Conservation (phyloP, 2,888 invertebrate species). For the Melinopterus prodromus region DNA sequence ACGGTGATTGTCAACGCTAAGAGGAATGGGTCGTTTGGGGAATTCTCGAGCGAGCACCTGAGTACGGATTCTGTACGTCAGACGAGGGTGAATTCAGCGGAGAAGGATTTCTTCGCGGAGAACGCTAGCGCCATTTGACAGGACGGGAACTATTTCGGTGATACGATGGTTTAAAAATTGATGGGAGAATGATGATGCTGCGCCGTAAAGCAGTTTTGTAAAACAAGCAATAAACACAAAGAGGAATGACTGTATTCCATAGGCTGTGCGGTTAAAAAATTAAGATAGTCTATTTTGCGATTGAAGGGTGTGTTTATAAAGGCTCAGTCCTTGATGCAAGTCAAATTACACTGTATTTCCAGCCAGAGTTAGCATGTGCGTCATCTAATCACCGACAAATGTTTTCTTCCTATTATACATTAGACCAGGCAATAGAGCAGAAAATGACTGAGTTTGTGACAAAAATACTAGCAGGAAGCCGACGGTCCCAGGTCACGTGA, state of each 20-base stretch:
- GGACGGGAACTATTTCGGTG: conserved; percentile 55
- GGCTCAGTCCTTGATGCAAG: not conserved
- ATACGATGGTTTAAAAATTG: conserved; percentile 55
- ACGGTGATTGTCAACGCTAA: conserved; percentile 73
- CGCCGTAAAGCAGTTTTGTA: conserved; percentile 5
- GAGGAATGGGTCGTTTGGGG: conserved; percentile 72
- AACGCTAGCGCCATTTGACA: conserved; percentile 59
- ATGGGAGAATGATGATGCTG: conserved; percentile 9
- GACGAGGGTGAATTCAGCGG: conserved; percentile 66
- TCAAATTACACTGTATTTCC: no score
- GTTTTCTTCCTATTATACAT: no score
- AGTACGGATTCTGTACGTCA: conserved; percentile 73
- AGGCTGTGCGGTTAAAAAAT: not conserved
- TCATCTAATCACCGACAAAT: no score
- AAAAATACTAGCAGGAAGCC: no score
- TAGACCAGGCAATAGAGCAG: no score
- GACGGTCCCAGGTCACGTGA: no score
- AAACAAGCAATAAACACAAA: not conserved
- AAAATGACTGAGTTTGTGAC: no score
- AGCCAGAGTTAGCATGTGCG: no score
- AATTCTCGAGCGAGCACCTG: conserved; percentile 71
- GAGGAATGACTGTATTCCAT: not conserved
- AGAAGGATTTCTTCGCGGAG: conserved; percentile 56
- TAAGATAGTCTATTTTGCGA: not conserved
- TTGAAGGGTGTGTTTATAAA: conserved; percentile 4